Evolutionary conservation across 2,888 invertebrate species (phyloP), one percentile per base, ranked within the genome.

Genomic region (Cataglyphis albicans): DNA sequence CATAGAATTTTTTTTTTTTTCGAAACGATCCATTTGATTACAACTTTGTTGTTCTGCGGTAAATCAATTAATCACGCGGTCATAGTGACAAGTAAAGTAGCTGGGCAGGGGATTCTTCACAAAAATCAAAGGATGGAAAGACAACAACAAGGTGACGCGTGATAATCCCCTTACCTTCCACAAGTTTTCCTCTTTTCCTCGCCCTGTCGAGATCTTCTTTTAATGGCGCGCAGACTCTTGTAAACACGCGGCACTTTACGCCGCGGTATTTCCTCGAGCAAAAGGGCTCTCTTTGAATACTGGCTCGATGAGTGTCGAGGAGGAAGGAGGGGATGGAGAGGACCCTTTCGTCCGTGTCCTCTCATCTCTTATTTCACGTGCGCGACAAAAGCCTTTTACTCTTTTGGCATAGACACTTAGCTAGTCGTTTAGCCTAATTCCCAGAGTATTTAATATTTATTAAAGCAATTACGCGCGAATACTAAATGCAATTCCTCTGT

Each of bases 211-310:
- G 57, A 68, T 63, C 52, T 74, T 80, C 72, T 52, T 74, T 83
- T 83, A 82, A 86, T 82, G 78, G 44, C 63, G 73, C 81, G 44
- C 64, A 74, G 83, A 85, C 86, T 67, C 82, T 76, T 74, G 80
- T 74, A 78, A 75, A 78, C 74, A 67, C 59, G 68, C 61, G 80
- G 74, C 84, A 86, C 86, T 89, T 86, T 86, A 83, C 80, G 76
- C 59, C 84, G 68, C 64, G 82, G 72, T 74, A 82, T 83, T 87
- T 81, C 76, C 83, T 61, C 82, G 61, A 80, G 82, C 84, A 64
- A 87, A 85, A 78, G 87, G 82, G 81, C 83, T 85, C 83, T 85
- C 87, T 88, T 88, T 87, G 81, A 84, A 87, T 84, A 70, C 72
- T 76, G n/a, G 73, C 82, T 83, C 63, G 73, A 65, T 80, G 74